Conservation (phyloP, 2,888 invertebrate genomes). For the Adineta ricciae region DNA sequence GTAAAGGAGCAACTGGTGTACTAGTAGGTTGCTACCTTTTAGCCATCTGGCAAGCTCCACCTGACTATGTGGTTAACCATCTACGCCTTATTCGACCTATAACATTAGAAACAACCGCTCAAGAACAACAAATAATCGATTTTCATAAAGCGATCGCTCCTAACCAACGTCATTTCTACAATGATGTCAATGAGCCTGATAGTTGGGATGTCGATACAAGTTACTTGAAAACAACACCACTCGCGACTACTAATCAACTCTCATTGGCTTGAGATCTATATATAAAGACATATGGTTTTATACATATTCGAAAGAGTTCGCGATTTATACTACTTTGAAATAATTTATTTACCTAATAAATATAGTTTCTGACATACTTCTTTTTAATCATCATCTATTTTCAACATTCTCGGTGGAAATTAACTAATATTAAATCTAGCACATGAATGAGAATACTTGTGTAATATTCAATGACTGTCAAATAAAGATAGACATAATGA, state of each 20-base stretch:
- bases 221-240: neutral
- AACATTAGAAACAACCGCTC: neutral
- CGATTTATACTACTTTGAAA: too few species aligned
- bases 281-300: neutral
- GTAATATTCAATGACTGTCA: too few species aligned
- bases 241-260: neutral
- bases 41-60: neutral
- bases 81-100: constrained; percentile 11
- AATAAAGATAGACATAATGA: too few species aligned
- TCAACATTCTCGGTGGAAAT: too few species aligned
- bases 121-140: constrained; percentile 4
- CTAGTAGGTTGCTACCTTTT: constrained; percentile 7
- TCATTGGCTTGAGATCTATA: neutral
- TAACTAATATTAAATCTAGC: too few species aligned
- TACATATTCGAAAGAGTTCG: too few species aligned
- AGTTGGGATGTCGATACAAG: constrained; percentile 3
- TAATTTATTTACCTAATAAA: too few species aligned
- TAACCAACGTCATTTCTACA: neutral
- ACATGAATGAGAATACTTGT: too few species aligned
- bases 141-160: neutral
- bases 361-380: too few species aligned
- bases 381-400: too few species aligned
- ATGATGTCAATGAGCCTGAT: constrained; percentile 16
- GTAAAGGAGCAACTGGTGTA: neutral
- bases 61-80: constrained; percentile 2